Conservation (phyloP, 2,113 vertebrate species). For the Amia ocellicauda region DNA sequence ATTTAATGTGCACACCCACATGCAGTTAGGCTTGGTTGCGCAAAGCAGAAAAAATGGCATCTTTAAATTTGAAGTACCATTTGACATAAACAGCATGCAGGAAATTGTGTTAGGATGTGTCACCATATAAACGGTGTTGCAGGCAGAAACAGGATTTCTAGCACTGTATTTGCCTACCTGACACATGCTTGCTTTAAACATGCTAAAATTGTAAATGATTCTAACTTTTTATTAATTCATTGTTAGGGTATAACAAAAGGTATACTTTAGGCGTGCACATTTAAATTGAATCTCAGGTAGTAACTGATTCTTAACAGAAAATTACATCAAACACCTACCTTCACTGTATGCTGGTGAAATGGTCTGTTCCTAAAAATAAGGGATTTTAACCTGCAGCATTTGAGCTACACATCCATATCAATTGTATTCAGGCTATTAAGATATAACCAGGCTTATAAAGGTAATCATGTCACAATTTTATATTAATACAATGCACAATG, state of each 20-base stretch:
- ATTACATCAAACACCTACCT: slow-evolving; percentile 11
- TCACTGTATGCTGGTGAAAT: neutral
- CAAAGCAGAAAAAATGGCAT: neutral
- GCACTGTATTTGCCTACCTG: neutral
- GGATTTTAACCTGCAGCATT: too few species aligned
- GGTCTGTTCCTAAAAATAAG: too few species aligned
- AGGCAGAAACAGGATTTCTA: neutral
- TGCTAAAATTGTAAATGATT: neutral
- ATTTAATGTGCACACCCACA: slow-evolving; percentile 2
- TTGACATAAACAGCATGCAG: slow-evolving; percentile 4
- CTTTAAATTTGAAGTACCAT: slow-evolving; percentile 11
- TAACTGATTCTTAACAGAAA: neutral
- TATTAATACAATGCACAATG: too few species aligned
- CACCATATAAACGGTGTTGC: neutral
- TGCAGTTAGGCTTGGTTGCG: neutral
- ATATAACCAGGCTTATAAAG: too few species aligned
- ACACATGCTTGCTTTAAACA: neutral
- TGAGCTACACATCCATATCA: too few species aligned
- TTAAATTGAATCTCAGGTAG: too few species aligned
- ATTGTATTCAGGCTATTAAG: too few species aligned
- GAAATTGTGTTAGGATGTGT: slow-evolving; percentile 19
- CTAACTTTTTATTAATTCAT: neutral
- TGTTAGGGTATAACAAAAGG: neutral
- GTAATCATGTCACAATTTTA: too few species aligned
- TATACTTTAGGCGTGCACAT: too few species aligned